Percentiles rank a stretch among this genome's conserved stretches.
phyloP scores from a whole-genome alignment of 1,140 invertebrate genomes.

The Nymphalis io region DNA sequence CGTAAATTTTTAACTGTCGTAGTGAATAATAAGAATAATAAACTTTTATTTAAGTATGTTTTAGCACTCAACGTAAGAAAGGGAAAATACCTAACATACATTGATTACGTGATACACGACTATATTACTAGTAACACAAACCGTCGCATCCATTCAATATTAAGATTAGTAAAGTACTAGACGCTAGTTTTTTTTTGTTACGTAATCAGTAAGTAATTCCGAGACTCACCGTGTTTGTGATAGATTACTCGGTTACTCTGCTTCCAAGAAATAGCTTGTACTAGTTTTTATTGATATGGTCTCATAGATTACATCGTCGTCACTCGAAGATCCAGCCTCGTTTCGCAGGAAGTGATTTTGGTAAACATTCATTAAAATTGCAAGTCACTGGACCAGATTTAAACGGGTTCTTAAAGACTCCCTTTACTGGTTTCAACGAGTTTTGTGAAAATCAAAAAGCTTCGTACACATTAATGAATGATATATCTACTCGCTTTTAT shows the following conservation, averaged over 20 bases:
- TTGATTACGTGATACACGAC: too few relatives aligned
- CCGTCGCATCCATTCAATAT: not conserved
- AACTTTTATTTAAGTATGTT: too few relatives aligned
- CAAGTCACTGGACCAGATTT: constrained; percentile 8
- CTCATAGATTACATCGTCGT: not conserved
- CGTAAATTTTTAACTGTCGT: too few relatives aligned
- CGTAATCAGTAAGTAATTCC: not conserved
- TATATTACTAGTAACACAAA: not conserved
- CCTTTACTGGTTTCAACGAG: not conserved
- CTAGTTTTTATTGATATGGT: not conserved
- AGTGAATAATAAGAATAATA: too few relatives aligned
- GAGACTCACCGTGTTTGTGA: not conserved
- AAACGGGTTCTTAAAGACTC: constrained; percentile 11
- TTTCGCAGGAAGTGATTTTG: constrained; percentile 1
- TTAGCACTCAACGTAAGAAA: too few relatives aligned
- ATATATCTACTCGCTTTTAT: not conserved
- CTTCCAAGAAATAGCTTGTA: not conserved
- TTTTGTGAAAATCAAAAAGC: constrained; percentile 7
- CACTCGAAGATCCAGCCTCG: not conserved
- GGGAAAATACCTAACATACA: too few relatives aligned
- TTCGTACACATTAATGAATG: not conserved
- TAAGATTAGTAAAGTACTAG: not conserved
- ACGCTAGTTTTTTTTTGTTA: not conserved
- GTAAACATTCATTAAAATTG: not conserved
- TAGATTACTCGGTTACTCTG: not conserved